Percentiles rank a stretch among this genome's conserved stretches.
These are phyloP conservation scores for Drosophila formosana DNA, from an alignment of 2,888 invertebrate genomes.

Conservation along the genomic window DNA sequence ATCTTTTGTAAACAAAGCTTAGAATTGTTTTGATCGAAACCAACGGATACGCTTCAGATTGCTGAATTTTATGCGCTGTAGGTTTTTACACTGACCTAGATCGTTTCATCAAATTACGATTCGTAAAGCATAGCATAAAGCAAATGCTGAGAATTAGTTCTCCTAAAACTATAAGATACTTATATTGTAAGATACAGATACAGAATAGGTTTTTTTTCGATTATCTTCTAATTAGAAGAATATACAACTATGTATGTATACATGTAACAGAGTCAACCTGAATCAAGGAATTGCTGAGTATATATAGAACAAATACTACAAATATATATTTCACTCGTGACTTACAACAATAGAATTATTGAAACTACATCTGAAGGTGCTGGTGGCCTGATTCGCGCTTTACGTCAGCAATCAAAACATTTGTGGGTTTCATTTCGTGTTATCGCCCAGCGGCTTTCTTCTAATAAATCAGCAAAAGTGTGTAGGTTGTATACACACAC, in stretches of 20 bases:
- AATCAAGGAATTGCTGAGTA: background rate
- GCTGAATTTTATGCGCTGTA: background rate
- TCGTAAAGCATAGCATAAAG: too few species aligned
- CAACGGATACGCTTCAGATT: background rate
- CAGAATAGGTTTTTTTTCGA: too few species aligned
- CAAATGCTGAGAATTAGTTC: too few species aligned
- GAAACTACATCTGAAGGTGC: slow-evolving; percentile 1
- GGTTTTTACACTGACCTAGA: background rate
- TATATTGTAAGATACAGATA: too few species aligned
- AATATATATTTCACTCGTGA: background rate
- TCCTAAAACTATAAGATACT: too few species aligned
- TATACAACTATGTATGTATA: too few species aligned
- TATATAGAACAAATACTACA: background rate
- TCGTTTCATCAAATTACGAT: background rate
- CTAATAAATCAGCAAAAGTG: slow-evolving; percentile 9
- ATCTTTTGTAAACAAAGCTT: slow-evolving; percentile 1
- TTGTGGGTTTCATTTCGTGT: slow-evolving; percentile 10
- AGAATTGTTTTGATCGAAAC: background rate
- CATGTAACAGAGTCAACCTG: background rate
- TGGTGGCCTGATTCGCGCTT: slow-evolving; percentile 29
- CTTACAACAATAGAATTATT: background rate
- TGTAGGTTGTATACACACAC: background rate
- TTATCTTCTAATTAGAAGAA: too few species aligned
- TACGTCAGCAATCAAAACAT: slow-evolving; percentile 14
- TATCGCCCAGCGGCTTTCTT: slow-evolving; percentile 16